Base-by-base conservation (phyloP, 2,797 vertebrate species). In the Gephyroberyx darwinii region DNA sequence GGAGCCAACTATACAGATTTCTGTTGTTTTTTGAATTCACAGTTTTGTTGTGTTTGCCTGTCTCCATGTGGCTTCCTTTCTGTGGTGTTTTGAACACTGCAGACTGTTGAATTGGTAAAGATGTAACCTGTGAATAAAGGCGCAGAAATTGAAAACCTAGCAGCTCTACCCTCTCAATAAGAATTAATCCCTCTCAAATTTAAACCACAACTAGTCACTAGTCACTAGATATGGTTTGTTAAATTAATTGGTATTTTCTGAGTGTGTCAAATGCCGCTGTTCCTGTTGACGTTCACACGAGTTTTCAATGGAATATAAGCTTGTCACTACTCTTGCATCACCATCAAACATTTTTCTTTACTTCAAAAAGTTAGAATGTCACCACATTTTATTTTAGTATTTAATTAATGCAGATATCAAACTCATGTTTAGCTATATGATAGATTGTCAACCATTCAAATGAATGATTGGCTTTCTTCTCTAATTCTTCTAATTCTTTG, bases 1-100 rank as follows among this genome's bases (percentile, higher is more conserved):
- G 41, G 52, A 85, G 81, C 66, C 75, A 77, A 78, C 73, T 74
- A 58, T 55, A 58, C 61, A 56, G 71, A 73, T 62, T 60, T 41
- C 54, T 48, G n/a, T 78, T 77, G 75, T 75, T 17, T 54, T 35
- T 1, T 17, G 20, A 45, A 45, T 45, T 16, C 43, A 45, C 43
- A 16, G 43, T 26, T 39, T 37, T 16, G 53, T 14, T 0, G 37
- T 62, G 43, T 84, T 82, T 65, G 69, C 63, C 60, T 1, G 30
- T 52, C 64, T 85, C 53, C 47, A 55, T 82, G 75, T 82, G 66
- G 58, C 48, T 60, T 77, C 12, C 37, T 57, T 68, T 79, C 41
- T 45, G 37, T 37, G 7, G 5, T 35, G 54, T 66, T 71, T 72
- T 72, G 26, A 65, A 56, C 63, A 37, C n/a, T 31, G n/a, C 71